Evolutionary conservation across 2,888 invertebrate genomes (phyloP), one percentile per base, ranked within the genome.

Genomic region (Elegia similella): DNA sequence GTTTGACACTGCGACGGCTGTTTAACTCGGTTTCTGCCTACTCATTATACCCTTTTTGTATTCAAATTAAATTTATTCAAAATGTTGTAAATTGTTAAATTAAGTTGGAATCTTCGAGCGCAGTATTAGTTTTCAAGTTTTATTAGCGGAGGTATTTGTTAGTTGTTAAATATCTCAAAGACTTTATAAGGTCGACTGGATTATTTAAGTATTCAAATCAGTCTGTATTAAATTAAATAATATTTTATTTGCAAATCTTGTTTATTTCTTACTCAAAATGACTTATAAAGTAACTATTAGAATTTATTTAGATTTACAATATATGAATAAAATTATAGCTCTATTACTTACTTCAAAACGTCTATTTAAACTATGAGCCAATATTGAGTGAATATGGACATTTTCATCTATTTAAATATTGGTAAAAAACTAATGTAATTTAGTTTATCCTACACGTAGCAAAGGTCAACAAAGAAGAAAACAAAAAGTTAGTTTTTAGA

Each of bases 1-100:
- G 70, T 75, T 71, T 65, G 71, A 71, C 61, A 60, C 62, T 56
- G 60, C 60, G 67, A 62, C 64, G 62, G 61, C 64, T 60, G 64
- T 57, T 64, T 60, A 56, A 59, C 52, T 62, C 53, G 43, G 59
- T 62, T 59, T 59, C 44, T 42, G 62, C 53, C 50, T 48, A 57
- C 52, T 60, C 56, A 63, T 64, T 65, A 59, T 58, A 16, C 62
- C 62, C 55, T 61, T 69, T 67, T 65, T 54, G 54, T 50, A 55
- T 62, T 55, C 7, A 13, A 56, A 56, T 57, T 56, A 38, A 54
- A 53, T 52, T 58, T 53, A 47, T 50, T 53, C 30, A 38, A 32
- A 34, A 58, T 38, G 58, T 56, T 57, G 42, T 38, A 16, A 53
- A 57, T 56, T 61, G 42, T 54, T 62, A 43, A 52, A 56, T 59